Evolutionary conservation across 64 coral and sea anemone genomes (phyloP).

Genomic region (Trachythela sp.): DNA sequence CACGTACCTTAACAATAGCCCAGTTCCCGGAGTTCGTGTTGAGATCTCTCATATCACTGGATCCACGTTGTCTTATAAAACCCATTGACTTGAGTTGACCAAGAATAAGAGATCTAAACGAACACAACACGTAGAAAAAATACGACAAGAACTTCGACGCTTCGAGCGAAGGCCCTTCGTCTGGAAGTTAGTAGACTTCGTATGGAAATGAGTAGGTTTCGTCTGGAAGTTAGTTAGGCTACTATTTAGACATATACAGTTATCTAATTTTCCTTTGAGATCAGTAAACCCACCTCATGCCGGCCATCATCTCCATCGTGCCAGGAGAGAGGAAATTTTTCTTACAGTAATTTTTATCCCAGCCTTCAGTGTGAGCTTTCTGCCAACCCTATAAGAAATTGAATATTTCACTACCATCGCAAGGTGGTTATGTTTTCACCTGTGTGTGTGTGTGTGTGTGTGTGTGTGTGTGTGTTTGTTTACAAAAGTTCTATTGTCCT

Average conservation of each 20-base stretch:
- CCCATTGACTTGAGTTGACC: constrained; percentile 83
- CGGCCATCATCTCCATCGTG: constrained; percentile 90
- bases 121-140: background rate
- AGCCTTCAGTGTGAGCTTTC: constrained; percentile 74
- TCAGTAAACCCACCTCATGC: constrained; percentile 75
- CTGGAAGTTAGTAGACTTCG: too few relatives aligned
- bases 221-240: too few relatives aligned
- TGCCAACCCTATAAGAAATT: constrained; percentile 72
- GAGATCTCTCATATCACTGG: constrained; percentile 85
- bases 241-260: too few relatives aligned
- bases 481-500: too few relatives aligned
- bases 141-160: too few relatives aligned
- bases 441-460: too few relatives aligned
- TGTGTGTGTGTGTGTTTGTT: too few relatives aligned
- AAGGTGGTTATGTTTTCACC: too few relatives aligned
- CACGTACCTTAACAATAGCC: constrained; percentile 87
- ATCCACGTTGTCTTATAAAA: constrained; percentile 73
- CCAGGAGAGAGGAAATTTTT: constrained; percentile 85
- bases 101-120: constrained; percentile 65
- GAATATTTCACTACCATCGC: background rate
- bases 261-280: background rate
- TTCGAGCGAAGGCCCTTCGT: too few relatives aligned
- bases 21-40: constrained; percentile 93
- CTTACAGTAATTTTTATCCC: constrained; percentile 80
- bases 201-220: too few relatives aligned